phyloP scores from a whole-genome alignment of 2,888 invertebrate genomes.

The Tachina lurida region DNA sequence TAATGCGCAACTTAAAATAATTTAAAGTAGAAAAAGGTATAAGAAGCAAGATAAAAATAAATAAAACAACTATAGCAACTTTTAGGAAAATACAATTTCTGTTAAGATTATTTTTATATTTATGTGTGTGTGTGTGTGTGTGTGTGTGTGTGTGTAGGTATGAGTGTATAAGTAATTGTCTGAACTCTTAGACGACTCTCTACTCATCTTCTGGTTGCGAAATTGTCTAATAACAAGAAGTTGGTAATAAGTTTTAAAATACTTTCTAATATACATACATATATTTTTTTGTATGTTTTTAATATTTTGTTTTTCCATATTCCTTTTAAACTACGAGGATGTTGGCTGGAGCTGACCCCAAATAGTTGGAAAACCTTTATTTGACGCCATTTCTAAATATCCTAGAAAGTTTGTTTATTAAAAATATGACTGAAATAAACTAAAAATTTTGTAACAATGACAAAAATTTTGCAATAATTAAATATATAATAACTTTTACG shows the following conservation, averaged over 20 bases:
- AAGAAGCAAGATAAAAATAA: slow-evolving; percentile 35
- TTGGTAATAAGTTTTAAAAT: slow-evolving; percentile 67
- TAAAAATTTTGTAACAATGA: too few species aligned
- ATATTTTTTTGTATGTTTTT: neutral
- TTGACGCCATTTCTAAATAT: too few species aligned
- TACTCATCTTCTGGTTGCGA: slow-evolving; percentile 8
- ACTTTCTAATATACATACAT: slow-evolving; percentile 51
- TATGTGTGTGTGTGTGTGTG: neutral
- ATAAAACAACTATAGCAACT: slow-evolving; percentile 15
- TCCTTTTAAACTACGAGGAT: neutral
- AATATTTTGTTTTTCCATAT: neutral
- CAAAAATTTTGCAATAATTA: too few species aligned
- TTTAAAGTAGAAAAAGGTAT: slow-evolving; percentile 5
- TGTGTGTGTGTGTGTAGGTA: neutral
- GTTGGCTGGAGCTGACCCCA: neutral
- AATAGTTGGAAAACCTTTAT: too few species aligned
- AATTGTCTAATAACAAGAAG: slow-evolving; percentile 41
- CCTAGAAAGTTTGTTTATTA: too few species aligned
- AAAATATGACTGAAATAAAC: too few species aligned
- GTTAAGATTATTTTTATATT: neutral
- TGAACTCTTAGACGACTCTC: neutral
- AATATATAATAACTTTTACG: too few species aligned
- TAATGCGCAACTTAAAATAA: slow-evolving; percentile 3
- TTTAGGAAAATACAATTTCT: slow-evolving; percentile 25
- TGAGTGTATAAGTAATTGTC: neutral